These are phyloP conservation scores for Passerina amoena DNA, from an alignment of 2,113 vertebrate genomes.

Conservation along the genomic window DNA sequence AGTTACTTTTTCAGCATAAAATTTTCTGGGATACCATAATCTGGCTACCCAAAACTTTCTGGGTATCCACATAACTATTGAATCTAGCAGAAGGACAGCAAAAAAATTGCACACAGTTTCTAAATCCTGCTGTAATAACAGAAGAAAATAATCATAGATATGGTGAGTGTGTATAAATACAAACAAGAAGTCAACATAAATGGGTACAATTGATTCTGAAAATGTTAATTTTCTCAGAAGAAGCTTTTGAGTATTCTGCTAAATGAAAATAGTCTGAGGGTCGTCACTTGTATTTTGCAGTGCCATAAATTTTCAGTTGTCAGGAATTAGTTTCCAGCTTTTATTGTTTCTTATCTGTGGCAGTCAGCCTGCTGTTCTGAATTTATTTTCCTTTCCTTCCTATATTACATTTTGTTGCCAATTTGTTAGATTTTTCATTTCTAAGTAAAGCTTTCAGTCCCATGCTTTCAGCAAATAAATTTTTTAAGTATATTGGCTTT, in stretches of 20 bases:
- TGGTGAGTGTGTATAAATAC: neutral
- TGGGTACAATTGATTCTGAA: neutral
- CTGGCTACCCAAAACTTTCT: neutral
- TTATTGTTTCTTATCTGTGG: conserved; percentile 21
- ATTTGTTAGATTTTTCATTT: conserved; percentile 45
- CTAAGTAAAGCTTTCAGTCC: conserved; percentile 27
- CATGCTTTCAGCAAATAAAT: conserved; percentile 41
- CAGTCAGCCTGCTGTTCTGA: neutral
- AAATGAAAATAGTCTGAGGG: neutral
- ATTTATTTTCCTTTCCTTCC: conserved; percentile 35
- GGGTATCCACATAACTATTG: neutral
- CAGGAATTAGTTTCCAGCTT: neutral
- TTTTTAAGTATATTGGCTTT: conserved; percentile 5
- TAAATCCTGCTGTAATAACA: neutral
- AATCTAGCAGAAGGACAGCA: neutral
- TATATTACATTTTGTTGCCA: conserved; percentile 19
- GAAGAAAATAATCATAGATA: neutral
- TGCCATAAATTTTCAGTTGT: neutral
- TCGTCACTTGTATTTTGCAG: neutral
- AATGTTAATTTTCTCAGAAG: neutral
- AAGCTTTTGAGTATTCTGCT: neutral
- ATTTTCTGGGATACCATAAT: neutral
- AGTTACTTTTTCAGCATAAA: neutral
- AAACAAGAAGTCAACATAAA: neutral
- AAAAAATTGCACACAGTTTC: neutral